These are phyloP conservation scores for Drosophila neonasuta DNA, from an alignment of 2,888 invertebrate genomes.

Conservation along the genomic window DNA sequence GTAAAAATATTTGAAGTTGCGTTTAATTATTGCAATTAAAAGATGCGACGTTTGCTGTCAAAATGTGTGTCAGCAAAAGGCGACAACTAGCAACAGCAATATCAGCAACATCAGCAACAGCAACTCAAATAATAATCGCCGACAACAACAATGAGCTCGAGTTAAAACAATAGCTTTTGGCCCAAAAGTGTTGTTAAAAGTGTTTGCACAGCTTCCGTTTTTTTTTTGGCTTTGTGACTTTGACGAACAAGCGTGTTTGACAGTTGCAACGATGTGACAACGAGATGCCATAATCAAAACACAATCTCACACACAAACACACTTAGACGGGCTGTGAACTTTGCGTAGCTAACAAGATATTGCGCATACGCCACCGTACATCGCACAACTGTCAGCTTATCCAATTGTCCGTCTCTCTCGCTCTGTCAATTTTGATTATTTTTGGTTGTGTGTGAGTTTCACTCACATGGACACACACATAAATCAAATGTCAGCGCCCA, in stretches of 20 bases:
- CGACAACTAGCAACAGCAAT: constrained; percentile 22
- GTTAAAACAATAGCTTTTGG: constrained; percentile 45
- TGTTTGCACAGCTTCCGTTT: constrained; percentile 70
- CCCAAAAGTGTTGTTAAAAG: constrained; percentile 57
- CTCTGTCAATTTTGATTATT: constrained; percentile 12
- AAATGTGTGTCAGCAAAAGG: constrained; percentile 58
- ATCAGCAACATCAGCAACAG: constrained; percentile 1
- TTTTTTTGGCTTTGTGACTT: constrained; percentile 11
- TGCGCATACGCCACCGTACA: constrained; percentile 42
- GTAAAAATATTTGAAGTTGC: neutral
- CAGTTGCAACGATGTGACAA: constrained; percentile 53
- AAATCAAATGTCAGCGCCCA: constrained; percentile 73
- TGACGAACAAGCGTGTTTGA: constrained; percentile 48
- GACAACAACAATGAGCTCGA: constrained; percentile 1
- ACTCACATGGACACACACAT: constrained; percentile 26
- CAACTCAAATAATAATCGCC: neutral
- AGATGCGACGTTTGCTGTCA: constrained; percentile 47
- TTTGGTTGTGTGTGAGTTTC: constrained; percentile 34
- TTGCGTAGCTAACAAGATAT: constrained; percentile 19
- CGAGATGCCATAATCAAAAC: constrained; percentile 56
- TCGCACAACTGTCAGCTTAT: neutral
- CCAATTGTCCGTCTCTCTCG: constrained; percentile 2
- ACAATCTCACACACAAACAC: constrained; percentile 3
- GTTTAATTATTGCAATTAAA: constrained; percentile 64
- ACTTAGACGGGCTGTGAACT: constrained; percentile 28